Percentiles rank a stretch among this genome's conserved stretches.
Evolutionary conservation across 2,888 invertebrate species (phyloP).

Genomic region (Poecilobothrus nobilitatus): DNA sequence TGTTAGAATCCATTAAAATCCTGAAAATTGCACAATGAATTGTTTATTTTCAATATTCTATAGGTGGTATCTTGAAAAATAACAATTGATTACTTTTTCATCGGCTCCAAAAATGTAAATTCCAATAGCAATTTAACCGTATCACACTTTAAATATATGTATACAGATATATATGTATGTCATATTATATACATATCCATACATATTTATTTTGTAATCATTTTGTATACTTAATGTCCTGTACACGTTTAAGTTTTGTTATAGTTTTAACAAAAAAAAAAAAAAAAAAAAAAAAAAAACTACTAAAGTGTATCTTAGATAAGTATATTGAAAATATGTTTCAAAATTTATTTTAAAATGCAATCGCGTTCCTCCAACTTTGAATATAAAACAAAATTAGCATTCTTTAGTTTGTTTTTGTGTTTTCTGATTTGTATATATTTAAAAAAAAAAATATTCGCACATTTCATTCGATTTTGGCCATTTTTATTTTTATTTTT

Average conservation of each 20-base stretch:
- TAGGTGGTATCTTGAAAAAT: not conserved
- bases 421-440: too few relatives aligned
- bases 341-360: not conserved
- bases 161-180: not conserved
- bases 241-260: not conserved
- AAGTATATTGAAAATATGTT: not conserved
- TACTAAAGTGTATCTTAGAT: not conserved
- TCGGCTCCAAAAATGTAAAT: conserved; percentile 1
- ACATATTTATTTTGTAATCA: not conserved
- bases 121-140: not conserved
- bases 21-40: not conserved
- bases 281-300: not conserved
- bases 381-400: not conserved
- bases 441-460: not conserved
- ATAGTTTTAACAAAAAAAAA: not conserved
- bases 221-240: not conserved
- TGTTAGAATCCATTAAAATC: not conserved
- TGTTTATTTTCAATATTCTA: not conserved
- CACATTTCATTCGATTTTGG: too few relatives aligned
- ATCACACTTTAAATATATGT: not conserved
- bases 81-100: not conserved
- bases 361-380: not conserved
- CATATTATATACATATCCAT: not conserved
- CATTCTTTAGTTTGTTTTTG: not conserved
- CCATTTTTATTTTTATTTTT: not conserved